Base-by-base conservation (phyloP, 2,888 invertebrate genomes). In the Chloroclysta siterata region DNA sequence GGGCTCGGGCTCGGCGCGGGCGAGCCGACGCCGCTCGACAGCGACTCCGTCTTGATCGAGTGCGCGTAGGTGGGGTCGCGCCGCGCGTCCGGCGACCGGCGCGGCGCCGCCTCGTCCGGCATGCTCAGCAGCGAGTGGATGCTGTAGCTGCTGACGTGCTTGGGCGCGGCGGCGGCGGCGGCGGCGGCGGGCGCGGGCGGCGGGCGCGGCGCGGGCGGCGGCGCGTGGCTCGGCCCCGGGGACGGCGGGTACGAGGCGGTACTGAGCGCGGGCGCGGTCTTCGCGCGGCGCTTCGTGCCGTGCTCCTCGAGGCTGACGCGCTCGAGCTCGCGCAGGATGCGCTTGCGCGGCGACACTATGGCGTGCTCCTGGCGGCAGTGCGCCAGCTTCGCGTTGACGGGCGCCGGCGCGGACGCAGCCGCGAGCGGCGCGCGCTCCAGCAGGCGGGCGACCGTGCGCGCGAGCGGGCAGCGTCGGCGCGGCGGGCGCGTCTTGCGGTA, bases 71-170 rank as follows among this genome's bases (percentile, higher is more conserved):
- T 87, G 76, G 87, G 80, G 84, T 94, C 73, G 90, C 86, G 87
- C 77, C 84, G 88, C 60, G 85, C 81, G 56, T 85, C 86, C 48
- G 88, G 87, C 63, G 87, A 85, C 61, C 84, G 82, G 63, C 90
- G 78, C 80, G 88, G 70, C 72, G 89, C 77, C 69, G 82, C 80
- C 74, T 90, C 93, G 72, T 93, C 93, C 42, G 94, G 84, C 95
- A 95, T 95, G 65, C 96, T 96, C 77, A 97, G 93, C 82, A 97
- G 93, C 70, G 97, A 97, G 81, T 96, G 97, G 85, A 97, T 97
- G 92, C 97, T 97, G 90, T 97, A 97, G 83, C 96, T 97, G 87
- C 96, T 95, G 72, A 94, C 94, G 77, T 94, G 89, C 74, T 89
- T 89, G 59, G 87, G 77, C 62, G 80, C 66, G 61, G 85, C 85